Base-by-base conservation (phyloP, 2,888 invertebrate genomes). In the Cephus pygmeus region DNA sequence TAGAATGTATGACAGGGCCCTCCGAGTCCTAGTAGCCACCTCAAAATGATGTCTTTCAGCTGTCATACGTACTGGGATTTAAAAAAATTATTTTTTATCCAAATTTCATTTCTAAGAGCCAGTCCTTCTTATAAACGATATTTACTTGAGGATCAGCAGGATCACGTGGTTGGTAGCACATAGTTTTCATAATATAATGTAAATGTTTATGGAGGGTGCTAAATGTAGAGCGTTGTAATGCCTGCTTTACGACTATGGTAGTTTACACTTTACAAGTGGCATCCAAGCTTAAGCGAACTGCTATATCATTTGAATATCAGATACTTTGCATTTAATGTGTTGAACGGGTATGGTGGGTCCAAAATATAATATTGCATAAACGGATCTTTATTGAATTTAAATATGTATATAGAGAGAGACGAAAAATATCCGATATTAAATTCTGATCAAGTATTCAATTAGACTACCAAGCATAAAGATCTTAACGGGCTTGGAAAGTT, bases 161-260 rank as follows among this genome's bases (percentile, higher is more conserved):
- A 56, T 23, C 56, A 56, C 56, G 23, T 56, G 56, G 56, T 23
- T 56, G 56, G 56, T 23, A 23, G 23, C 56, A 56, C 71, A 33
- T 71, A 71, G 36, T 77, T 80, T 82, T 83, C 34, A 83, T 84
- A 83, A 83, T 84, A 83, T 74, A 83, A 83, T 84, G 79, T 81
- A 84, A 86, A 85, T 84, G 86, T 86, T 87, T 83, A 85, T 82
- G 79, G 82, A 56, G 78, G 79, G 79, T 81, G 80, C 75, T 83
- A 81, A 84, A 87, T 84, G 83, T 75, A 78, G 79, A 79, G 79
- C 79, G 83, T 75, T 80, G 82, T 83, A 84, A 84, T 81, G 81
- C 81, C 81, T 76, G 81, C 82, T 87, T 87, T 85, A 87, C 83
- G 84, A 83, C 34, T 33, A 74, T 74, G 36, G 74, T 23, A 74